Percentiles rank a stretch among this genome's conserved stretches.
Evolutionary conservation across 2,797 vertebrate species (phyloP).

Genomic region (Ctenochaetus hawaiiensis): DNA sequence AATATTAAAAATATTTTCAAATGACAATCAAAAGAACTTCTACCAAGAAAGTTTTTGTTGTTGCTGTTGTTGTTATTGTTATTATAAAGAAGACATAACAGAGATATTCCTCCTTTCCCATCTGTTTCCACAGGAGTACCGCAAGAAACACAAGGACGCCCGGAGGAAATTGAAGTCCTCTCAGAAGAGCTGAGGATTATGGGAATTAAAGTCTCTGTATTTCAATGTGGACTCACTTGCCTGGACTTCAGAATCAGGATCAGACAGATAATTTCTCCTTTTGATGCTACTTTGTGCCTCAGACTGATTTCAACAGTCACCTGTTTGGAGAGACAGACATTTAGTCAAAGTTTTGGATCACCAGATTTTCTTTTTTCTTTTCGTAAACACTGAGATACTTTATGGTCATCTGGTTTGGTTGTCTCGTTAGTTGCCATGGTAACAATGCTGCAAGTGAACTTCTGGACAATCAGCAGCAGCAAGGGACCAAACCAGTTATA

Average conservation of each 20-base stretch:
- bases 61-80: no score
- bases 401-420: neutral
- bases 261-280: neutral
- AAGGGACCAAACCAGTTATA: slow-evolving; percentile 1
- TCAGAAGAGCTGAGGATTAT: slow-evolving; percentile 70
- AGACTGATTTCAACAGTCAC: slow-evolving; percentile 4
- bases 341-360: neutral
- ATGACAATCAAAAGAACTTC: no score
- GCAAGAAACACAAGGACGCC: slow-evolving; percentile 85
- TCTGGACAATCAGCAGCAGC: slow-evolving; percentile 2
- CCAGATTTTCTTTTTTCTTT: slow-evolving; percentile 24
- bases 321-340: neutral
- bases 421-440: neutral
- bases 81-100: no score
- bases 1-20: no score
- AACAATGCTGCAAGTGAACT: slow-evolving; percentile 21
- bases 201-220: slow-evolving; percentile 36
- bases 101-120: neutral
- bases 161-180: slow-evolving; percentile 71
- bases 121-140: slow-evolving; percentile 66
- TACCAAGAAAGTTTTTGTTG: no score
- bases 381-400: slow-evolving; percentile 1
- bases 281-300: neutral
- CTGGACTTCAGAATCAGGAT: neutral
- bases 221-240: neutral